Evolutionary conservation across 35 echinoderm and acorn worm species (phyloP), one percentile per base, ranked within the genome.

Genomic region (Anneissia japonica): DNA sequence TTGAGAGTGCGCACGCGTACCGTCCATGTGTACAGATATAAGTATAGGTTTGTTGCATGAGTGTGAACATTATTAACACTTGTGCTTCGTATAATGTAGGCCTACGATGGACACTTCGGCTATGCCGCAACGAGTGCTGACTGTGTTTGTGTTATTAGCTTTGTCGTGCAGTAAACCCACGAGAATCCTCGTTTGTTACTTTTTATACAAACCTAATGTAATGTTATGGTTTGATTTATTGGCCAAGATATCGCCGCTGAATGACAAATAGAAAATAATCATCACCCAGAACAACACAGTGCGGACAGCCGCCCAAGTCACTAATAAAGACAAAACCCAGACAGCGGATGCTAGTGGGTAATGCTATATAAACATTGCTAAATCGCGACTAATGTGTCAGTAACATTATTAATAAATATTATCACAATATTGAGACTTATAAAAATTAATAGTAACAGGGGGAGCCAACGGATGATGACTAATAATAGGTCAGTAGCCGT

Each of bases 281-380:
- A 64, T 64, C 51, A 64, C 51, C 51, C 51, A 64, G 51, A 64
- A 64, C 51, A 64, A 64, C 51, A 64, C 51, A 64, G 51, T 64
- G 51, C 26, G 51, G 51, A 64, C 26, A 64, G 51, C 51, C 51
- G 51, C 51, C 51, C 11, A 2, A 64, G 1, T 64, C 51, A 64
- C 51, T 64, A 64, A 64, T 64, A 23, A 64, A 64, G 51, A 64
- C 19, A 64, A 64, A 64, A 9, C 10, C 51, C 51, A 64, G 51
- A 9, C 51, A 64, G n/a, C 51, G 51, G 51, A 64, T 64, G 51
- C 51, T 64, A 64, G 51, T 64, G 51, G 51, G 51, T 64, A 19
- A 64, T 64, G 51, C 21, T 64, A 64, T 19, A 64, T 64, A 64
- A 64, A 64, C 51, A 64, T 64, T 64, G 51, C 51, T 64, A 23